A percentile compares a stretch with the other conserved stretches of the same genome.
Conservation (phyloP, 2,888 invertebrate genomes). For the Drosophila vallismaia region DNA sequence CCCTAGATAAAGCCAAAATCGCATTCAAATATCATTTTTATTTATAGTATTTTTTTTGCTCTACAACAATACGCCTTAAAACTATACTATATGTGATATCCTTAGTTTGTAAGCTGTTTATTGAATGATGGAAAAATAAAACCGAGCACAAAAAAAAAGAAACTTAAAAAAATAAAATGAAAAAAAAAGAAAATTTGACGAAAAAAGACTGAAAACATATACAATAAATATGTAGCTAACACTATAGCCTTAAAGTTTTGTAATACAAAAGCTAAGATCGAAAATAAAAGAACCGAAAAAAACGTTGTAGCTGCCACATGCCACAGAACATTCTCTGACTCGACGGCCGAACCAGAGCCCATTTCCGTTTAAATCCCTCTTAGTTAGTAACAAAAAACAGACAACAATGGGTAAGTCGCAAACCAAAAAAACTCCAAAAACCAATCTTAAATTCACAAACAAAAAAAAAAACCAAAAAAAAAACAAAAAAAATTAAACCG, state of each 20-base stretch:
- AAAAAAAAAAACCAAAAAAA: conserved; percentile 7
- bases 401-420: conserved; percentile 70
- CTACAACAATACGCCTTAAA: conserved; percentile 37
- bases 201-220: conserved; percentile 44
- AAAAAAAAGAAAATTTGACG: conserved; percentile 29
- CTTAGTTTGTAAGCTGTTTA: conserved; percentile 58
- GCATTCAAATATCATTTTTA: conserved; percentile 65
- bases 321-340: conserved; percentile 69
- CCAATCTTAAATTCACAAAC: conserved; percentile 12
- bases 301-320: conserved; percentile 59
- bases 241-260: conserved; percentile 62
- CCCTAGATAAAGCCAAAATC: conserved; percentile 57
- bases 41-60: conserved; percentile 63
- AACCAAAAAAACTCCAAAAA: conserved; percentile 37
- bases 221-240: conserved; percentile 52
- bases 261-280: conserved; percentile 54
- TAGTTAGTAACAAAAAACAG: conserved; percentile 67
- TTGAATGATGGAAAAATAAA: conserved; percentile 62
- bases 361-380: conserved; percentile 53
- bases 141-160: conserved; percentile 47
- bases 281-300: conserved; percentile 57
- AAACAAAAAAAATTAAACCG: neutral
- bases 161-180: conserved; percentile 3
- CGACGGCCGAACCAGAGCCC: conserved; percentile 50
- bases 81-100: conserved; percentile 45